Evolutionary conservation across 2,797 vertebrate species (phyloP).

Genomic region (Tamandua tetradactyla): DNA sequence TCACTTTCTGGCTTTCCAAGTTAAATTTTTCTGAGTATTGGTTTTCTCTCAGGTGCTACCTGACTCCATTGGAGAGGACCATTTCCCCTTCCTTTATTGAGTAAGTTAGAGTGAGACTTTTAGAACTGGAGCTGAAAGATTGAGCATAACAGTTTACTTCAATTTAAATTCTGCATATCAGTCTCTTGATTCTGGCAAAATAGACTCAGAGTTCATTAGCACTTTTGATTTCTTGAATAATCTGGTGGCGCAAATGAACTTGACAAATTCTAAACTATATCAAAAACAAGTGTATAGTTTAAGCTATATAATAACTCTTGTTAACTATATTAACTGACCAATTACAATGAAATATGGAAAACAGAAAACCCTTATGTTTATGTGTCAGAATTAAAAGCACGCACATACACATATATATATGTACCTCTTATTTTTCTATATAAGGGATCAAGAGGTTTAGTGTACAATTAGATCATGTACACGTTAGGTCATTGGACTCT

Average conservation of each 20-base stretch:
- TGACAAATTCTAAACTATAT: constrained; percentile 19
- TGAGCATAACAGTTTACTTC: background rate
- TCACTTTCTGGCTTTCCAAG: constrained; percentile 6
- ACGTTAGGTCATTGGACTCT: constrained; percentile 67
- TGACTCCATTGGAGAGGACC: background rate
- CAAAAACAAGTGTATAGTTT: background rate
- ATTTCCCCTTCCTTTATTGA: background rate
- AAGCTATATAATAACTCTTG: background rate
- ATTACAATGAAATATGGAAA: background rate
- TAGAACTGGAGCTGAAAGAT: background rate
- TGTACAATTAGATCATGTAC: constrained; percentile 60
- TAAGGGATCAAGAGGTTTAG: constrained; percentile 25
- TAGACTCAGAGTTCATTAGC: background rate
- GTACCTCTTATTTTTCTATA: background rate
- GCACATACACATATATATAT: no score
- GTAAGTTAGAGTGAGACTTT: constrained; percentile 22
- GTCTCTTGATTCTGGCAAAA: background rate
- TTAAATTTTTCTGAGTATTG: constrained; percentile 21
- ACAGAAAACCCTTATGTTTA: background rate
- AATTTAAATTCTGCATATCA: background rate
- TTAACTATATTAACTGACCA: constrained; percentile 14
- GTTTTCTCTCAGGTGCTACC: constrained; percentile 31
- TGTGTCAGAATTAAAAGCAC: background rate
- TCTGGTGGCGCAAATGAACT: constrained; percentile 21
- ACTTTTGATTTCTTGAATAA: constrained; percentile 48